Conservation (phyloP, 1,140 invertebrate genomes). For the Caenorhabditis tropicalis region DNA sequence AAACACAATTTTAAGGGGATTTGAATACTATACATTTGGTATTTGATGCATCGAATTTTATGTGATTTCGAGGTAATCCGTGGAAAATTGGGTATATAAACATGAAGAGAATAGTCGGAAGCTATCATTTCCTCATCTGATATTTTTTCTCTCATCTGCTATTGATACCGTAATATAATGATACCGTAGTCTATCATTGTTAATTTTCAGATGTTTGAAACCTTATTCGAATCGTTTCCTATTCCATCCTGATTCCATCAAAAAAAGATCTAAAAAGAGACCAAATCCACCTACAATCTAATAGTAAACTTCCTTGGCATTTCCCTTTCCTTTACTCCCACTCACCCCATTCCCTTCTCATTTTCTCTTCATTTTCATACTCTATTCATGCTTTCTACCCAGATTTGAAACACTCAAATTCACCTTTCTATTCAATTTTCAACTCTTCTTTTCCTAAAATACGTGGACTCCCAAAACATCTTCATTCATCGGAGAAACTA, state of each 20-base stretch:
- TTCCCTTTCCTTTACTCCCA: neutral
- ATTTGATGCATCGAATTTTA: neutral
- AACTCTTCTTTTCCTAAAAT: neutral
- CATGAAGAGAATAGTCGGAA: too few relatives aligned
- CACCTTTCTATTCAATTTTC: conserved; percentile 21
- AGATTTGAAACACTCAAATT: conserved; percentile 18
- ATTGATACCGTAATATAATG: too few relatives aligned
- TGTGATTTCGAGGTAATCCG: too few relatives aligned
- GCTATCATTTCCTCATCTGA: too few relatives aligned
- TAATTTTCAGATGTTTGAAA: neutral
- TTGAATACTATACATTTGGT: neutral
- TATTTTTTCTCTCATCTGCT: too few relatives aligned
- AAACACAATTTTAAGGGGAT: neutral
- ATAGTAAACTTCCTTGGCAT: conserved; percentile 23
- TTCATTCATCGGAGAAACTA: neutral
- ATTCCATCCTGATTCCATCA: neutral
- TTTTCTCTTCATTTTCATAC: too few relatives aligned
- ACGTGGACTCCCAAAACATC: neutral
- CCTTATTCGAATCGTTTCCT: too few relatives aligned
- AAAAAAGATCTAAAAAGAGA: neutral
- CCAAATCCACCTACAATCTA: neutral
- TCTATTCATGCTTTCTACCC: neutral
- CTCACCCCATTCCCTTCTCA: neutral
- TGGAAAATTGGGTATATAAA: too few relatives aligned
- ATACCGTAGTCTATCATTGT: too few relatives aligned